phyloP scores from a whole-genome alignment of 2,113 vertebrate genomes.

The Pagrus major region DNA sequence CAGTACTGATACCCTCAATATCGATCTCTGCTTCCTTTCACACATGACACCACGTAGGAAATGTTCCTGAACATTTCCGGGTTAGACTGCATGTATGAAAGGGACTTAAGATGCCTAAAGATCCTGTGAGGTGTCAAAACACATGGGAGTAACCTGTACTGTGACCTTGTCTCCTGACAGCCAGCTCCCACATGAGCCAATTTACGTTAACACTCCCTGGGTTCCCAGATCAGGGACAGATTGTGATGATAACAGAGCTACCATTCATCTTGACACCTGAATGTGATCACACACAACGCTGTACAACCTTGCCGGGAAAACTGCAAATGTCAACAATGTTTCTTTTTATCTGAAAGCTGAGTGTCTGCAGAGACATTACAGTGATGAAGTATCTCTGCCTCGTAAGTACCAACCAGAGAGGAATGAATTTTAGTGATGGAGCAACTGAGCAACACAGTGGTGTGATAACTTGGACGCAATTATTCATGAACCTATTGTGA shows the following conservation, averaged over 20 bases:
- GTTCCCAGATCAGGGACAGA: constrained; percentile 10
- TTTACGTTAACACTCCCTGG: constrained; percentile 14
- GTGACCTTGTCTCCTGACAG: constrained; percentile 26
- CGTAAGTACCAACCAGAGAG: background rate
- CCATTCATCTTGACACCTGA: constrained; percentile 30
- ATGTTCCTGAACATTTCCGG: too few relatives aligned
- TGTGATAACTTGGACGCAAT: constrained; percentile 16
- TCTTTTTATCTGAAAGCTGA: constrained; percentile 16
- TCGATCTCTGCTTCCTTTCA: too few relatives aligned
- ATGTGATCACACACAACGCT: constrained; percentile 1
- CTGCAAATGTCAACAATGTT: constrained; percentile 35
- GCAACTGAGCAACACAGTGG: background rate
- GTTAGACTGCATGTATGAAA: too few relatives aligned
- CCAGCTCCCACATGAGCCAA: constrained; percentile 15
- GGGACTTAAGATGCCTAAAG: too few relatives aligned
- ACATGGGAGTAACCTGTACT: constrained; percentile 17
- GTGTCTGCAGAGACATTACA: background rate
- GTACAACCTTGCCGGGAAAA: constrained; percentile 16
- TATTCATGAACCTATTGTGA: constrained; percentile 6
- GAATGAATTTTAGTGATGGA: background rate
- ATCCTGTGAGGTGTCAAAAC: constrained; percentile 20
- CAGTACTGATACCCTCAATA: too few relatives aligned
- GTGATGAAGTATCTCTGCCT: constrained; percentile 24
- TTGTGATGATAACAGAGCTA: constrained; percentile 10
- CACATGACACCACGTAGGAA: too few relatives aligned